Evolutionary conservation across 2,113 vertebrate species (phyloP), one percentile per base, ranked within the genome.

Genomic region (Malurus elegans): DNA sequence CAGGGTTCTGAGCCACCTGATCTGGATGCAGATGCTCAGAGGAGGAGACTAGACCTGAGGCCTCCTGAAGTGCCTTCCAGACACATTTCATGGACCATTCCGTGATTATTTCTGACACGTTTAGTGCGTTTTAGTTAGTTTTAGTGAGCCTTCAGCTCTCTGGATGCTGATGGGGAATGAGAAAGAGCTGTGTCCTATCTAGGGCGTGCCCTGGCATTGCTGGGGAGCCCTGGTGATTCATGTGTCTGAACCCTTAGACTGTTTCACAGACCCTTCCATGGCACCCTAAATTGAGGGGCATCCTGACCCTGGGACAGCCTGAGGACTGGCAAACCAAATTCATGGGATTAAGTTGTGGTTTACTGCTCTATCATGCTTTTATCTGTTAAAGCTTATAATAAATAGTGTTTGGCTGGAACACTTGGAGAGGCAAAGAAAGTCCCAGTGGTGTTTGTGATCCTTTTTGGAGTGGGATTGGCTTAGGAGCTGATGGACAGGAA

Each of bases 131-230:
- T 88, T 38, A 38, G 38, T 38, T 38, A 10, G 38, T 38, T 38
- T 38, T 38, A 38, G 38, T 38, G 38, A 38, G 29, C 34, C 29
- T 38, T 73, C 29, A 40, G 32, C 17, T n/a, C 15, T 34, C 54
- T 3, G 7, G 64, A 4, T 76, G 24, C n/a, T 54, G 32, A 6
- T 62, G 57, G 31, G 58, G 38, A 26, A 8, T 61, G 86, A 66
- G 44, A 61, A 71, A 38, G 25, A 83, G 34, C 62, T 5, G 0
- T 1, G 2, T 47, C 29, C 13, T 0, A 1, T 20, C 21, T 26
- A 0, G 31, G 54, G 8, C 50, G 70, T 56, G 36, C 36, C 12
- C 32, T 31, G 45, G 32, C 36, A 57, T 23, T 61, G 62, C 69
- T 1, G 47, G 14, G 18, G 9, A 65, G 14, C 34, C 23, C 14